Evolutionary conservation across 1,140 invertebrate genomes (phyloP), one percentile per base, ranked within the genome.

Genomic region (Sarcophaga bullata): DNA sequence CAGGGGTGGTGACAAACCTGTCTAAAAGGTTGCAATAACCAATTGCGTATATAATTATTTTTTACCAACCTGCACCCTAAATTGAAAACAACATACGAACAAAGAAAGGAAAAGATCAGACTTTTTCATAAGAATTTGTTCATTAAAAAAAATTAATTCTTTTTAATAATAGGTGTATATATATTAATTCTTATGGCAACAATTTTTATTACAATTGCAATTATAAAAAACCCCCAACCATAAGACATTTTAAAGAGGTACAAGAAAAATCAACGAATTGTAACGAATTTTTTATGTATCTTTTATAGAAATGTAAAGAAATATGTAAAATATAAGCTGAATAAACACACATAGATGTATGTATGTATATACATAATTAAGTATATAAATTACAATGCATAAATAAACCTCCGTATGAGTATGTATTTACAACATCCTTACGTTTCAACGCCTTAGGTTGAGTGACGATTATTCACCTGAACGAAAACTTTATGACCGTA

Each of bases 241-340:
- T 37, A 37, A 37, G 25, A 37, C 25, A 37, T 37, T 2, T 37
- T 37, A 37, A 37, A 37, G n/a, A 58, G 15, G 6, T 15, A 58
- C 10, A 58, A 58, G 54, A 58, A 58, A 58, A 58, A 13, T 58
- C 54, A 58, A 58, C 54, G 54, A 58, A 58, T 58, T 58, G 54
- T 58, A 58, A 58, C 54, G 54, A 58, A 58, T n/a, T 58, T 58
- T n/a, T 58, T 15, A 7, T 37, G 25, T 37, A 37, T 4, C 25
- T 37, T 4, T 13, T 58, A 58, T 15, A 58, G 10, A 8, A 9
- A 54, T 54, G 15, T 54, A 10, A 58, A 58, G n/a, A n/a, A n/a
- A 58, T 58, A 13, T 58, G 54, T 58, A 58, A 58, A n/a, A n/a
- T 58, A n/a, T 13, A 58, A 37, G 7, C 15, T 58, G 13, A 15